phyloP scores from a whole-genome alignment of 2,113 vertebrate genomes.

The Osmerus eperlanus region DNA sequence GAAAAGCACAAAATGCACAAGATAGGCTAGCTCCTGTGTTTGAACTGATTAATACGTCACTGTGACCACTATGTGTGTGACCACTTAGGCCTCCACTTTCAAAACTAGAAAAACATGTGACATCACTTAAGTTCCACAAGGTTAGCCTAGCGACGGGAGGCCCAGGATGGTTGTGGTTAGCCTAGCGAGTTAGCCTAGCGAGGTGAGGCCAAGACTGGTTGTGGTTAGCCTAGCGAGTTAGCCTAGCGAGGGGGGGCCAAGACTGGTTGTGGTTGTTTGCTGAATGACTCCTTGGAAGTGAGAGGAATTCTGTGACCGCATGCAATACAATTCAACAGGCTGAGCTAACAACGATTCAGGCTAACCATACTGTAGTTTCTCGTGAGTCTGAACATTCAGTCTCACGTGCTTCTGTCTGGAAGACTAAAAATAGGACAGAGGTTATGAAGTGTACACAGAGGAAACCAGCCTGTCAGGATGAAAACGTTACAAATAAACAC shows the following conservation, averaged over 20 bases:
- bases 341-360: neutral
- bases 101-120: constrained; percentile 12
- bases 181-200: neutral
- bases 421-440: constrained; percentile 40
- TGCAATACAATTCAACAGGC: neutral
- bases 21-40: neutral
- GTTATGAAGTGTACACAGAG: neutral
- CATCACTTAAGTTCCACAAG: constrained; percentile 16
- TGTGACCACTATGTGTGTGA: constrained; percentile 1
- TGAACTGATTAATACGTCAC: neutral
- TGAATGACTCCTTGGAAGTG: no score
- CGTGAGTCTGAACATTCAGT: no score
- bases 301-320: no score
- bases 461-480: constrained; percentile 15
- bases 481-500: constrained; percentile 16
- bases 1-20: neutral
- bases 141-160: neutral
- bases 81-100: constrained; percentile 10
- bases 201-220: constrained; percentile 1
- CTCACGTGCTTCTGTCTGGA: constrained; percentile 16
- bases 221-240: neutral
- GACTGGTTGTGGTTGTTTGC: neutral
- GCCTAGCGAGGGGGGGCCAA: neutral
- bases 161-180: neutral
- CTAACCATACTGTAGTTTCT: no score